Evolutionary conservation across 1,140 invertebrate genomes (phyloP).

Genomic region (Papilio polyxenes): DNA sequence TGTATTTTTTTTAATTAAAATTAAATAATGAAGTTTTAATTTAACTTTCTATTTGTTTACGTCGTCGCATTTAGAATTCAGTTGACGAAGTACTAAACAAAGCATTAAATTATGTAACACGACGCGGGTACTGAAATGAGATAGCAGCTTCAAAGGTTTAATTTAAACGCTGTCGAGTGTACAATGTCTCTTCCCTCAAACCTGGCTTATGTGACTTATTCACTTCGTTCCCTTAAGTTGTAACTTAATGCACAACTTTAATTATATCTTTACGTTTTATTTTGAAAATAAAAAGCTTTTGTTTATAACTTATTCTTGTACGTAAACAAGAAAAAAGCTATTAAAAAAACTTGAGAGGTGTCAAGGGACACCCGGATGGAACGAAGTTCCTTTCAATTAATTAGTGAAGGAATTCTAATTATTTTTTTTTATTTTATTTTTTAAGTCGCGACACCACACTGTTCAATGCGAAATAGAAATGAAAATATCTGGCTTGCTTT

Average conservation of each 20-base stretch:
- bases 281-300: not conserved
- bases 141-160: conserved; percentile 4
- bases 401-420: too few relatives aligned
- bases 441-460: too few relatives aligned
- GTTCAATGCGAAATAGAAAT: too few relatives aligned
- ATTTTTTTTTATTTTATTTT: too few relatives aligned
- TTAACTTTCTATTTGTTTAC: not conserved
- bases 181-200: not conserved
- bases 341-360: too few relatives aligned
- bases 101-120: conserved; percentile 25
- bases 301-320: too few relatives aligned
- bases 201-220: conserved; percentile 12
- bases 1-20: not conserved
- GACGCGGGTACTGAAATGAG: not conserved
- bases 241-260: not conserved
- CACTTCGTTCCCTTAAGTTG: not conserved
- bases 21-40: not conserved
- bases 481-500: too few relatives aligned
- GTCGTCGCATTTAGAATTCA: not conserved
- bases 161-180: conserved; percentile 19
- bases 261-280: not conserved
- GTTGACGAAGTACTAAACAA: conserved; percentile 7
- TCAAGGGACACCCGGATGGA: too few relatives aligned
- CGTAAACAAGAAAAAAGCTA: too few relatives aligned
- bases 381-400: too few relatives aligned